phyloP scores from a whole-genome alignment of 1,140 invertebrate species.

The Latrodectus geometricus region DNA sequence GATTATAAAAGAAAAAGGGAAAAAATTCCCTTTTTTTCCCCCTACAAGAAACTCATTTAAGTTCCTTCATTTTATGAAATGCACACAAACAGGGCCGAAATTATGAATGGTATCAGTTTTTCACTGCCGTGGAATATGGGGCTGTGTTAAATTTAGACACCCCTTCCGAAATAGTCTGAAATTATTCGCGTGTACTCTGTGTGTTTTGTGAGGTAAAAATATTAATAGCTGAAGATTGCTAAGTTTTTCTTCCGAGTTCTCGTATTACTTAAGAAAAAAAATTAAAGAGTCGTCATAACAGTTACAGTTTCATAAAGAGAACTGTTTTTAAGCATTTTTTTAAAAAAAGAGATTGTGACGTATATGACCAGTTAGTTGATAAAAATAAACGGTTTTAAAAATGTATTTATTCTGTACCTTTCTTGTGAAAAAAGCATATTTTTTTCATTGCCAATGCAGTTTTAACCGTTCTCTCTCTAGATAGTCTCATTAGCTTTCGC shows the following conservation, averaged over 20 bases:
- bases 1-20: background rate
- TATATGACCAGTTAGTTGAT: background rate
- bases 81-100: slow-evolving; percentile 10
- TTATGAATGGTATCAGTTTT: slow-evolving; percentile 6
- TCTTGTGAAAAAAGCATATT: background rate
- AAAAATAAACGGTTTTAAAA: background rate
- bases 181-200: background rate
- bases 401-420: background rate
- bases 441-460: background rate
- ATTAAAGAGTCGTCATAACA: background rate
- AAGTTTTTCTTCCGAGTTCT: background rate
- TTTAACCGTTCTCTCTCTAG: background rate
- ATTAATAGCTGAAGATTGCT: slow-evolving; percentile 12
- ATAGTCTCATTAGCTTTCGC: background rate
- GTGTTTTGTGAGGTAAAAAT: slow-evolving; percentile 15
- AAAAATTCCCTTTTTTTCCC: background rate
- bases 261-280: background rate
- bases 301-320: background rate
- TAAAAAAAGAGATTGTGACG: background rate
- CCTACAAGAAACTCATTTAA: slow-evolving; percentile 22
- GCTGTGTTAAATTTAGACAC: slow-evolving; percentile 22
- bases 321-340: background rate
- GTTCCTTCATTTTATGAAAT: background rate
- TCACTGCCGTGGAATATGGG: background rate
- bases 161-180: background rate